phyloP scores from a whole-genome alignment of 2,797 vertebrate genomes.

The Danio aesculapii region DNA sequence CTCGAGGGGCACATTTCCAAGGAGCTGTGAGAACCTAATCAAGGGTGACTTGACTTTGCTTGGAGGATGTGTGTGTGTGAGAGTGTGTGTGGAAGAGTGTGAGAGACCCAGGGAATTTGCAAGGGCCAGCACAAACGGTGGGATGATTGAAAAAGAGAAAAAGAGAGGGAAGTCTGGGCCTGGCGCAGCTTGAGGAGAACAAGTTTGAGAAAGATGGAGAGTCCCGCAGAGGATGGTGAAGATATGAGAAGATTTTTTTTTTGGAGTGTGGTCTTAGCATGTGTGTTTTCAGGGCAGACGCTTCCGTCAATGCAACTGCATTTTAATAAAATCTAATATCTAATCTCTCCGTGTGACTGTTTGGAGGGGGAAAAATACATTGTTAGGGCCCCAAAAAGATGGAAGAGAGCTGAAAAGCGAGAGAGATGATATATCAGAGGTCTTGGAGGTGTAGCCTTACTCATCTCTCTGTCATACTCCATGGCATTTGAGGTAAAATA shows the following conservation, averaged over 20 bases:
- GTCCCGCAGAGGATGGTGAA: slow-evolving; percentile 1
- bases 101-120: slow-evolving; percentile 52
- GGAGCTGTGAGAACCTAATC: slow-evolving; percentile 65
- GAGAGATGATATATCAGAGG: slow-evolving; percentile 9
- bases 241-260: slow-evolving; percentile 6
- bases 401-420: background rate
- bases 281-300: background rate
- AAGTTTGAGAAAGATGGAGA: slow-evolving; percentile 35
- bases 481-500: slow-evolving; percentile 63
- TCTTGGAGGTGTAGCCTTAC: slow-evolving; percentile 42
- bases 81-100: slow-evolving; percentile 44
- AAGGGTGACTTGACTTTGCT: slow-evolving; percentile 74
- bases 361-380: background rate
- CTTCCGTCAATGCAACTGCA: background rate
- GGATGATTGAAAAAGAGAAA: slow-evolving; percentile 55
- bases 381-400: background rate
- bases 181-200: slow-evolving; percentile 43
- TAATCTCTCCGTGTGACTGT: background rate
- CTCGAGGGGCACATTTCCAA: slow-evolving; percentile 62
- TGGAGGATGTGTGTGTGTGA: slow-evolving; percentile 57
- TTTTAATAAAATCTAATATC: slow-evolving; percentile 7
- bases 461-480: slow-evolving; percentile 52
- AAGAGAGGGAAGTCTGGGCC: slow-evolving; percentile 16
- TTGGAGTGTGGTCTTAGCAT: slow-evolving; percentile 2
- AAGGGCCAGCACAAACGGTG: slow-evolving; percentile 52